Percentiles rank a stretch among this genome's conserved stretches.
Evolutionary conservation across 2,797 vertebrate species (phyloP).

Genomic region (Danio jaintianensis): DNA sequence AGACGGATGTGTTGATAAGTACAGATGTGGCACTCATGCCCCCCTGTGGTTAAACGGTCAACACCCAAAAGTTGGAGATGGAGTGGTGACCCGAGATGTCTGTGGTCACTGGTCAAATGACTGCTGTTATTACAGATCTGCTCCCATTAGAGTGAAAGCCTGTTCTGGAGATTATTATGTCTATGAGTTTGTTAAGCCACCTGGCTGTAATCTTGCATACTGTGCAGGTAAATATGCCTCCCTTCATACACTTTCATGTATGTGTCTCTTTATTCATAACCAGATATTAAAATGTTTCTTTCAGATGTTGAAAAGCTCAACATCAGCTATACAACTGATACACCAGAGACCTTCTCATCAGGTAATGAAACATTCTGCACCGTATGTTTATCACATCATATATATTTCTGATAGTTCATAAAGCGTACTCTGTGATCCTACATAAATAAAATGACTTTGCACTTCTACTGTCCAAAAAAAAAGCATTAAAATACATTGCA

Average conservation of each 20-base stretch:
- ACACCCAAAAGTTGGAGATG: constrained; percentile 33
- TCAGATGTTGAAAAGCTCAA: neutral
- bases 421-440: no score
- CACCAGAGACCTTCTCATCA: neutral
- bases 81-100: constrained; percentile 12
- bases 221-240: constrained; percentile 22
- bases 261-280: neutral
- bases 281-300: no score
- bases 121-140: constrained; percentile 24
- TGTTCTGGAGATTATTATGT: constrained; percentile 19
- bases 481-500: no score
- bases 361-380: neutral
- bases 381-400: no score
- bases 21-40: constrained; percentile 30
- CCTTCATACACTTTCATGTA: neutral
- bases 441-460: no score
- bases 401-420: no score
- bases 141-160: constrained; percentile 44
- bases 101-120: constrained; percentile 2
- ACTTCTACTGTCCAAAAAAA: no score
- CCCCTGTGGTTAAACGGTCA: constrained; percentile 46
- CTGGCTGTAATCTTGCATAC: constrained; percentile 2
- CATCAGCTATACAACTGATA: neutral
- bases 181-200: constrained; percentile 8
- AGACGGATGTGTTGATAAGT: constrained; percentile 22